These are phyloP conservation scores for Chaetogeoica ovagalla DNA, from an alignment of 2,888 invertebrate genomes.

Conservation along the genomic window DNA sequence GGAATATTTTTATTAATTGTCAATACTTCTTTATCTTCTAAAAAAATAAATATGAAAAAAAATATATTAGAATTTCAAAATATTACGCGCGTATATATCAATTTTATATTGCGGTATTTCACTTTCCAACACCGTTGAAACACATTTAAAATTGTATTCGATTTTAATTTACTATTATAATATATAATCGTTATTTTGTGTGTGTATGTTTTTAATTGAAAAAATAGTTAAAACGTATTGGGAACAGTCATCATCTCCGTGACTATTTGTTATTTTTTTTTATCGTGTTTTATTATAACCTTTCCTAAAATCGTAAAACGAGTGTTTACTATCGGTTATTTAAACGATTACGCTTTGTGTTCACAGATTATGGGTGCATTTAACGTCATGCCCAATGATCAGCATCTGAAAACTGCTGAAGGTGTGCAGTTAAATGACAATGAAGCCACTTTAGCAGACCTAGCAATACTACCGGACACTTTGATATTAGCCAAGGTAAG, in stretches of 20 bases:
- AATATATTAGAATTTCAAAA: no score
- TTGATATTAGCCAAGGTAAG: conserved; percentile 57
- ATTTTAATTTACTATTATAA: no score
- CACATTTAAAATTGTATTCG: no score
- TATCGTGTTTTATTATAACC: not conserved
- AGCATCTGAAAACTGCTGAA: conserved; percentile 56
- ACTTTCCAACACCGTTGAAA: no score
- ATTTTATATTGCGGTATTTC: no score
- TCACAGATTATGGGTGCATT: conserved; percentile 57
- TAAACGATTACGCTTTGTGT: conserved; percentile 33
- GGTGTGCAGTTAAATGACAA: conserved; percentile 56
- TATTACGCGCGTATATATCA: no score
- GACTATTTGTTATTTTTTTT: not conserved
- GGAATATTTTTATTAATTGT: not conserved
- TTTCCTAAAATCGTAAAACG: not conserved
- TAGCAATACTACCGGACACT: conserved; percentile 56
- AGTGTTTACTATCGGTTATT: conserved; percentile 5
- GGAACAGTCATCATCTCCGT: not conserved
- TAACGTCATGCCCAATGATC: conserved; percentile 57
- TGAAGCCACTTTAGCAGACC: conserved; percentile 55
- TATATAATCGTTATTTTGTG: no score
- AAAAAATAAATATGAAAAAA: no score
- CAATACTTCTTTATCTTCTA: no score
- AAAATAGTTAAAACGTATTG: not conserved
- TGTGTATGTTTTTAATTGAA: no score